Evolutionary conservation across 2,113 vertebrate genomes (phyloP), one percentile per base, ranked within the genome.

Genomic region (Pelmatolapia mariae): DNA sequence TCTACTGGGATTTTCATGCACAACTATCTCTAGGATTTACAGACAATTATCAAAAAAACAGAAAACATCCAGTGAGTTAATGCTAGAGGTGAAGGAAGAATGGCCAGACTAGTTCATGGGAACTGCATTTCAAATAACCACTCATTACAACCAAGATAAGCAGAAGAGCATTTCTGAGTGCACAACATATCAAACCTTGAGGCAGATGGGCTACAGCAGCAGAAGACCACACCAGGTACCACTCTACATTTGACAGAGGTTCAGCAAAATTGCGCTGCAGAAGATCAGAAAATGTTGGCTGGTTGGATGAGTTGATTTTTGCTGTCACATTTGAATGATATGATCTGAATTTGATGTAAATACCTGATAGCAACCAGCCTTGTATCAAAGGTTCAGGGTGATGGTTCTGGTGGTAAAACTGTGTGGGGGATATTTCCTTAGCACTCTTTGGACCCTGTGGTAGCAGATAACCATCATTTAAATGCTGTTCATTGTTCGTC

Each of bases 251-350:
- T 43, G 3, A 43, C 22, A 45, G 13, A 45, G 38, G 22, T 24
- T 73, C 68, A 18, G 2, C 38, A 73, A 26, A 45, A 73, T 10
- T 73, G 22, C 13, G 13, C 8, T 7, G 22, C 13, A 43, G 38
- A 45, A 45, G 13, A 4, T 9, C 22, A 24, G 66, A 45, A 45
- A 73, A 45, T 15, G 5, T 45, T 45, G 0, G n/a, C 36, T 43
- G 38, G n/a, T 73, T 43, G 38, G 0, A 73, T 73, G n/a, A 0
- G 38, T 45, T 15, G 22, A 45, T 26, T 73, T 73, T 16, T 45
- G 61, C 18, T 66, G 61, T n/a, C 61, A 66, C 4, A 0, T 66
- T 63, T 63, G 59, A 63, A 63, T 3, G 26, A 13, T 45, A 45
- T 6, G 68, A 26, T 5, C 40, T 45, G 68, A 73, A 45, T 73